These are phyloP conservation scores for Cephus spinipes DNA, from an alignment of 2,888 invertebrate genomes.

Conservation along the genomic window DNA sequence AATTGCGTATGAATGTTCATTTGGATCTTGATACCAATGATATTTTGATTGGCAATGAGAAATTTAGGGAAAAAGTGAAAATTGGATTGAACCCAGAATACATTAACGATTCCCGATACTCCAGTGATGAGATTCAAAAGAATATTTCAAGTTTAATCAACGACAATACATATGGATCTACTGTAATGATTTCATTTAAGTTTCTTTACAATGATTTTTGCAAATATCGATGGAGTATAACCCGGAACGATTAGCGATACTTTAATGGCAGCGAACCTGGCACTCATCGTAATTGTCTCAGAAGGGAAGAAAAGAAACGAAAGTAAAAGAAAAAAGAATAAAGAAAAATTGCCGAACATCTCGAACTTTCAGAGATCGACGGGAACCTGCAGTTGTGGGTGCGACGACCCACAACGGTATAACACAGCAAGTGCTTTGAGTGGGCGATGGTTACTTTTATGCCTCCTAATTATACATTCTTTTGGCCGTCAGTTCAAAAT, in stretches of 20 bases:
- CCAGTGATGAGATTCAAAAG: too few relatives aligned
- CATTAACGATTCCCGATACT: too few relatives aligned
- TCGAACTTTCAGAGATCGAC: slow-evolving; percentile 53
- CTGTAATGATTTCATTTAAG: neutral
- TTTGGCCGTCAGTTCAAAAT: slow-evolving; percentile 45
- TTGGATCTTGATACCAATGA: neutral
- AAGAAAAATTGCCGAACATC: slow-evolving; percentile 21
- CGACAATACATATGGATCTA: too few relatives aligned
- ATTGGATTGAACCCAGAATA: too few relatives aligned
- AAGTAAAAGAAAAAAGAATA: neutral
- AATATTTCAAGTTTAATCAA: too few relatives aligned
- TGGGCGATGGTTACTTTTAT: slow-evolving; percentile 65
- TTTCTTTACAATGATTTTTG: neutral
- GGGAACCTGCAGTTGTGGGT: slow-evolving; percentile 59
- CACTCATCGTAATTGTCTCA: slow-evolving; percentile 37
- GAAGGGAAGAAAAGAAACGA: neutral
- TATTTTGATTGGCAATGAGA: too few relatives aligned
- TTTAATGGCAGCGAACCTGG: slow-evolving; percentile 38
- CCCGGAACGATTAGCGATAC: slow-evolving; percentile 24
- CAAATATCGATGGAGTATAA: neutral
- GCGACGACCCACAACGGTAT: slow-evolving; percentile 52
- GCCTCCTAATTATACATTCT: slow-evolving; percentile 66
- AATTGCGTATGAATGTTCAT: slow-evolving; percentile 6
- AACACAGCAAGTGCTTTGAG: slow-evolving; percentile 40
- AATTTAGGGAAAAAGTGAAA: too few relatives aligned